Evolutionary conservation across 2,888 invertebrate species (phyloP).

Genomic region (Chymomyza procnemis): DNA sequence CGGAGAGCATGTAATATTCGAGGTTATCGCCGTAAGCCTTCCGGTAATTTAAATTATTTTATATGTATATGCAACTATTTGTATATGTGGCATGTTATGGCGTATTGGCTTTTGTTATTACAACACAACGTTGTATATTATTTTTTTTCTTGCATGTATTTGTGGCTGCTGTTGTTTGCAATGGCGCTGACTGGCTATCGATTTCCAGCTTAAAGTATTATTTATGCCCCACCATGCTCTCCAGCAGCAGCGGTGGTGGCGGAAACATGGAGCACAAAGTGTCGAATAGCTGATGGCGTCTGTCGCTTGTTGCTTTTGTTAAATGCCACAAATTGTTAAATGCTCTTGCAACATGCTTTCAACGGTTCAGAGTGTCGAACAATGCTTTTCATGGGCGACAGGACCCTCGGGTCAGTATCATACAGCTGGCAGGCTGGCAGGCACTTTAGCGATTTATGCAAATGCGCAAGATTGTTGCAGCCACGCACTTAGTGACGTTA

Average conservation of each 20-base stretch:
- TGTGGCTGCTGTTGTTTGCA: slow-evolving; percentile 9
- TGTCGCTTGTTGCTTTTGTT: slow-evolving; percentile 14
- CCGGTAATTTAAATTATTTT: neutral
- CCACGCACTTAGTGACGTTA: slow-evolving; percentile 46
- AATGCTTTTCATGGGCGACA: neutral
- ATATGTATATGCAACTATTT: neutral
- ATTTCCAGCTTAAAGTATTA: slow-evolving; percentile 18
- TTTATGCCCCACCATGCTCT: neutral
- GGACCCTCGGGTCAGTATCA: slow-evolving; percentile 7
- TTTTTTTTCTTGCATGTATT: slow-evolving; percentile 10
- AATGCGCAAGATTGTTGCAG: slow-evolving; percentile 23
- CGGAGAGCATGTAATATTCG: neutral
- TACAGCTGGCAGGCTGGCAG: neutral
- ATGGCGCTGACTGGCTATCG: slow-evolving; percentile 15
- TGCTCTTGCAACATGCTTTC: slow-evolving; percentile 20
- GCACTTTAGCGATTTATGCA: slow-evolving; percentile 43
- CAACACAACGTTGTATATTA: slow-evolving; percentile 21
- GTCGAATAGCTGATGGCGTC: neutral
- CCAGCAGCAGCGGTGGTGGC: neutral
- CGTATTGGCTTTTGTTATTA: slow-evolving; percentile 44
- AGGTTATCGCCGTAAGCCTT: neutral
- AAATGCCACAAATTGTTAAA: slow-evolving; percentile 46
- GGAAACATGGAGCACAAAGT: neutral
- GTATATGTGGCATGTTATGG: neutral
- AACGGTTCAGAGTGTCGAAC: neutral